A percentile compares a stretch with the other conserved stretches of the same genome.
Evolutionary conservation across 2,888 invertebrate species (phyloP).

Genomic region (Nycteola revayana): DNA sequence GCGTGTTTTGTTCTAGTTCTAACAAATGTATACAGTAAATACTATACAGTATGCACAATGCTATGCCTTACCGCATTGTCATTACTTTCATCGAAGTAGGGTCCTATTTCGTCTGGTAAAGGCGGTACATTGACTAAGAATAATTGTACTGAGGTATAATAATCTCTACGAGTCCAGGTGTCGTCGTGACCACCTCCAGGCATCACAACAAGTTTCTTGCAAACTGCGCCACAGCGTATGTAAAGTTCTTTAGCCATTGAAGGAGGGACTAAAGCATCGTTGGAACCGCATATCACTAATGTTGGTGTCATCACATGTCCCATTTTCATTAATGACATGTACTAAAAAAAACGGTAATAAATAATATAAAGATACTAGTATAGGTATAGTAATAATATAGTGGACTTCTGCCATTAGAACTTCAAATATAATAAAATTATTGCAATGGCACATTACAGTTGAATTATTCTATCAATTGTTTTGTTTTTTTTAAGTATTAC

Average conservation of each 20-base stretch:
- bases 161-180: slow-evolving; percentile 95
- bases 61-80: slow-evolving; percentile 36
- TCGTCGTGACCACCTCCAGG: slow-evolving; percentile 96
- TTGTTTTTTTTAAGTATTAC: no score
- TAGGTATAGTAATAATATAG: no score
- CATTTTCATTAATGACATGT: slow-evolving; percentile 88
- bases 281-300: slow-evolving; percentile 93
- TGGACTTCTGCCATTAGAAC: no score
- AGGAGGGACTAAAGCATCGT: slow-evolving; percentile 94
- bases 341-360: no score
- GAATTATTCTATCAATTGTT: no score
- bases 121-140: slow-evolving; percentile 69
- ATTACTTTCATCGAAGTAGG: slow-evolving; percentile 50
- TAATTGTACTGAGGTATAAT: slow-evolving; percentile 82
- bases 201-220: slow-evolving; percentile 90
- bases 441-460: no score
- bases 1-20: no score
- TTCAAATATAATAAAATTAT: no score
- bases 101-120: slow-evolving; percentile 48
- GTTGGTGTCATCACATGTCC: slow-evolving; percentile 88
- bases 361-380: no score
- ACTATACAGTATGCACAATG: slow-evolving; percentile 55
- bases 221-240: slow-evolving; percentile 86
- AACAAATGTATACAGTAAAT: slow-evolving; percentile 1
- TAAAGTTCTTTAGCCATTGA: slow-evolving; percentile 93